Evolutionary conservation across 2,113 vertebrate species (phyloP), one percentile per base, ranked within the genome.

Genomic region (Nettapus auritus): DNA sequence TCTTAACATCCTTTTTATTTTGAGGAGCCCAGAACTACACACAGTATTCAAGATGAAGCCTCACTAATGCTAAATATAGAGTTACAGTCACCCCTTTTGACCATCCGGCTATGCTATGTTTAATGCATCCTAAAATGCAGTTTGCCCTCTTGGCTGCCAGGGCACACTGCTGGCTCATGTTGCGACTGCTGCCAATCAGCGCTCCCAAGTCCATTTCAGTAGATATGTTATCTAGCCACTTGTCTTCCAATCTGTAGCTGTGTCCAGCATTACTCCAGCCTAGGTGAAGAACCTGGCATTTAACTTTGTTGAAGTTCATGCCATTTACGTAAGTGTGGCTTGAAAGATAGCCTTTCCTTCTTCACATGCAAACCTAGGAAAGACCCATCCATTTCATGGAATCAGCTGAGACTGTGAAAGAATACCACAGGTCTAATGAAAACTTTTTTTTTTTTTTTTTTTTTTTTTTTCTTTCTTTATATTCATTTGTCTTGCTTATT

Each of bases 341-440:
- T 78, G n/a, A 86, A 86, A 84, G 6, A 2, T 78, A 62, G 4
- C 0, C 6, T 1, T 6, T 71, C 5, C 82, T 79, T 79, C 64
- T 5, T 76, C 16, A 68, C 6, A 33, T 5, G 6, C 0, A 0
- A 63, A 16, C 7, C 13, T 50, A 15, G 7, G 19, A 79, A 85
- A 89, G 26, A n/a, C 9, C 2, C 2, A 25, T 62, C 14, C 63
- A 0, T 70, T 91, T 63, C 3, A 56, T 13, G 3, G 31, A 64
- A 74, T 60, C 16, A 11, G 11, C 0, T 9, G 4, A 82, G 6
- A 53, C 33, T 62, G 3, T 12, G 22, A 91, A 76, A 69, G 0
- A 6, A 13, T 20, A 22, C 16, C 4, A 3, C n/a, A 78, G 78
- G 4, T 25, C 50, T 38, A 5, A 82, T 15, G 3, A 62, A 68